Evolutionary conservation across 2,888 invertebrate species (phyloP), one percentile per base, ranked within the genome.

Genomic region (Eueremaeus valkanovi): DNA sequence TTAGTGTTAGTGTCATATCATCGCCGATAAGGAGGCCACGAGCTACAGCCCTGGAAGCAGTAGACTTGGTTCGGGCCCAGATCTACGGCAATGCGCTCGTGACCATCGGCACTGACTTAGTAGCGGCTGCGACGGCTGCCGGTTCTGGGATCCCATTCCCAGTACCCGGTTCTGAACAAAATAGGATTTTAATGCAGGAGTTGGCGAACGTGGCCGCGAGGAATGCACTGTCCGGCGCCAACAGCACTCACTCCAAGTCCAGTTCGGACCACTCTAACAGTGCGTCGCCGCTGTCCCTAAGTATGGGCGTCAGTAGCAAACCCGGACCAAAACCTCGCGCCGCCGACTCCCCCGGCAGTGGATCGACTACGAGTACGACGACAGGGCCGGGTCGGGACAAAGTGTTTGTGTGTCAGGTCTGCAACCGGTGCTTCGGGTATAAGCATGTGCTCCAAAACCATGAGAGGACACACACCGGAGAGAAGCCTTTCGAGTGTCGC

Each of bases 401-500:
- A 83, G 90, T 91, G 76, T 95, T 95, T 85, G 92, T 91, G 31
- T 95, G 95, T 84, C 90, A 90, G 74, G 88, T 92, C 68, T 95
- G 95, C 85, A 90, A 90, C 77, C 88, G 93, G 79, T 91, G 91
- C 16, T 95, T 95, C 82, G 94, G 94, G 70, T 95, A 95, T 86
- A 95, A 95, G 82, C 95, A 95, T 84, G 95, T 95, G 27, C 86
- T 95, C 72, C 94, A 95, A 84, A 95, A 95, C 83, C 95, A 95
- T 84, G 94, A 94, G 82, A 88, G 95, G 80, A 95, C 95, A 0
- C 95, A 95, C 83, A 95, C 95, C 0, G 95, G 95, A 0, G 95
- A 95, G 83, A 95, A 95, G 81, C 95, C 95, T 0, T 95, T 94
- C 85, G 92, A 93, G 83, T 95, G 95, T 82, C 90, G 89, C 40